Evolutionary conservation across 2,113 vertebrate genomes (phyloP).

Genomic region (Lepus americanus): DNA sequence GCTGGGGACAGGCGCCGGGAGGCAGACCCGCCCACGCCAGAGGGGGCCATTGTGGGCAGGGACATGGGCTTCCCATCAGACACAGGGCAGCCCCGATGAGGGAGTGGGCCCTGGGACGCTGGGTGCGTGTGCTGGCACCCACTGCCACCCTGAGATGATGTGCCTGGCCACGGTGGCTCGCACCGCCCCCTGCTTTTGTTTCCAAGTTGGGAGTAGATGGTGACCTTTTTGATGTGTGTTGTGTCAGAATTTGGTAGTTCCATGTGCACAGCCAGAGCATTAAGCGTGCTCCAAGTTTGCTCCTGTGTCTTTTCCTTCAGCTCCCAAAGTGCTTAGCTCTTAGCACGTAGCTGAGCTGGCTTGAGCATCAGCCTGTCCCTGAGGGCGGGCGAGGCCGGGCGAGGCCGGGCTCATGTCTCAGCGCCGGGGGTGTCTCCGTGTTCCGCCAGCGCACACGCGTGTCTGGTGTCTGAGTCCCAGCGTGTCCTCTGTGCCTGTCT

Average conservation of each 20-base stretch:
- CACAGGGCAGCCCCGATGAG: no score
- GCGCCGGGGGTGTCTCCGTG: constrained; percentile 86
- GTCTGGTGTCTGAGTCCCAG: constrained; percentile 88
- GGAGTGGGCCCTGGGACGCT: not conserved
- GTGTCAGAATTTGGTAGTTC: constrained; percentile 55
- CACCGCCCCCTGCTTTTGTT: not conserved
- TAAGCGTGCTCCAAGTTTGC: constrained; percentile 6
- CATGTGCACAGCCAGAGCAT: constrained; percentile 42
- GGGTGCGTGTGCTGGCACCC: not conserved
- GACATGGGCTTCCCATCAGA: no score
- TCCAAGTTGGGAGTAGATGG: constrained; percentile 51
- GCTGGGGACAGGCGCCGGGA: not conserved
- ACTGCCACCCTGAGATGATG: not conserved
- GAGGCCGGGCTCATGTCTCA: constrained; percentile 85
- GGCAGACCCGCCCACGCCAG: no score
- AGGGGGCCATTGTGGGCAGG: no score
- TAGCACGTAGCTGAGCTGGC: constrained; percentile 67
- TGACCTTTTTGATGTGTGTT: constrained; percentile 8
- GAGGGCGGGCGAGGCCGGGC: constrained; percentile 81
- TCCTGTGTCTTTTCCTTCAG: constrained; percentile 17
- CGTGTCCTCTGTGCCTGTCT: constrained; percentile 88
- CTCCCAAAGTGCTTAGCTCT: constrained; percentile 56
- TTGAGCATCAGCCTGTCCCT: constrained; percentile 55
- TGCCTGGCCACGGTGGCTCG: not conserved
- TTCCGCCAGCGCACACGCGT: constrained; percentile 86